phyloP scores from a whole-genome alignment of 2,797 vertebrate species.

The Macrochelys suwanniensis region DNA sequence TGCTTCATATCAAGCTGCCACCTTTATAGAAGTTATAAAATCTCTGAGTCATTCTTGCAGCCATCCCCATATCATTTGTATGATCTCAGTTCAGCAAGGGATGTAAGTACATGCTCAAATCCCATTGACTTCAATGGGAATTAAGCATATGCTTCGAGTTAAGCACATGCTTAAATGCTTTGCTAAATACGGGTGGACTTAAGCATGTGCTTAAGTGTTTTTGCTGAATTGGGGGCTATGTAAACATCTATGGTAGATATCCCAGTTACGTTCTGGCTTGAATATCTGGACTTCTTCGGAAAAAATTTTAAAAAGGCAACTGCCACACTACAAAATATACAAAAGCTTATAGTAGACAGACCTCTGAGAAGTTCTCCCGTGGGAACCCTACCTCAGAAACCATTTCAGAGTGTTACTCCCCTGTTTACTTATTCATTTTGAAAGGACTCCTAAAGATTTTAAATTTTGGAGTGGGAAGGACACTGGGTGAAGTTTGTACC shows the following conservation, averaged over 20 bases:
- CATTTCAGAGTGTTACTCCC: not conserved
- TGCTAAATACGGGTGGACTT: not conserved
- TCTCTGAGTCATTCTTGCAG: not conserved
- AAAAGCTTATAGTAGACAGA: not conserved
- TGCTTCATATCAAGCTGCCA: conserved; percentile 18
- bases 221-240: not conserved
- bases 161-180: not conserved
- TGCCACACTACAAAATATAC: not conserved
- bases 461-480: not conserved
- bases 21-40: not conserved
- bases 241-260: not conserved
- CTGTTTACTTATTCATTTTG: not conserved
- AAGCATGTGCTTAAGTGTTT: not conserved
- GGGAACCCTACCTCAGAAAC: fast-evolving
- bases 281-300: not conserved
- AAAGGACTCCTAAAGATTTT: not conserved
- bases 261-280: not conserved
- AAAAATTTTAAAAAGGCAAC: not conserved
- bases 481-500: not conserved
- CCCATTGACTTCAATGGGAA: not conserved
- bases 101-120: conserved; percentile 14
- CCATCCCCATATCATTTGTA: not conserved
- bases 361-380: not conserved
- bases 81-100: not conserved
- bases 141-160: not conserved